These are phyloP conservation scores for Campylorhamphus procurvoides DNA, from an alignment of 2,113 vertebrate species.

Conservation along the genomic window DNA sequence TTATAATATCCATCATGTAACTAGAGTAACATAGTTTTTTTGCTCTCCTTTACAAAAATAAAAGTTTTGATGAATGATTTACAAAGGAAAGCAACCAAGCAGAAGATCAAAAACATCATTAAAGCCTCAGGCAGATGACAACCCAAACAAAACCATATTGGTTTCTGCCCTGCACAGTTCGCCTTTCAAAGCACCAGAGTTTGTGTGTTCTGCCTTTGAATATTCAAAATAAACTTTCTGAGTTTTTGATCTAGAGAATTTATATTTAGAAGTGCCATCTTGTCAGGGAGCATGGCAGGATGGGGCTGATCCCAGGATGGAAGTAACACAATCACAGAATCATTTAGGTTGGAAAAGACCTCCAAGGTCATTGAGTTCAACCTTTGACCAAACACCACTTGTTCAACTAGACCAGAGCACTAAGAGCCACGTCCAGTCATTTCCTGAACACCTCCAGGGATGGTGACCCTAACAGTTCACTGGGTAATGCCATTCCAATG, in stretches of 20 bases:
- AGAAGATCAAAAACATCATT: neutral
- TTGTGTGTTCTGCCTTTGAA: neutral
- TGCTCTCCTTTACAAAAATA: neutral
- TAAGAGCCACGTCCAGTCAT: neutral
- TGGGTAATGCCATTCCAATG: neutral
- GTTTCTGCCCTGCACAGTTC: fast-evolving
- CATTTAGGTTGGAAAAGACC: neutral
- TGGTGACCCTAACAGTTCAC: neutral
- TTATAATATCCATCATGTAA: neutral
- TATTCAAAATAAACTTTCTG: neutral
- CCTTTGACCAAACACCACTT: neutral
- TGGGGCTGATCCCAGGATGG: neutral
- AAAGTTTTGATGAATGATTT: neutral
- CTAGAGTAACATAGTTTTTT: neutral
- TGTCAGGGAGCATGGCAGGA: neutral
- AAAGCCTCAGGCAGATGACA: neutral
- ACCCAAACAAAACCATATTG: neutral
- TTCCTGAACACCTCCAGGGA: neutral
- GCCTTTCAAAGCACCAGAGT: neutral
- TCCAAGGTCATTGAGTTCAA: neutral
- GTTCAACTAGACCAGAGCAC: neutral
- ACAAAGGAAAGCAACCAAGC: neutral
- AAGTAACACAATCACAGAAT: neutral
- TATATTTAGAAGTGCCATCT: neutral
- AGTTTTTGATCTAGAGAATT: neutral